These are phyloP conservation scores for Apamea crenata DNA, from an alignment of 2,888 invertebrate species.

Conservation along the genomic window DNA sequence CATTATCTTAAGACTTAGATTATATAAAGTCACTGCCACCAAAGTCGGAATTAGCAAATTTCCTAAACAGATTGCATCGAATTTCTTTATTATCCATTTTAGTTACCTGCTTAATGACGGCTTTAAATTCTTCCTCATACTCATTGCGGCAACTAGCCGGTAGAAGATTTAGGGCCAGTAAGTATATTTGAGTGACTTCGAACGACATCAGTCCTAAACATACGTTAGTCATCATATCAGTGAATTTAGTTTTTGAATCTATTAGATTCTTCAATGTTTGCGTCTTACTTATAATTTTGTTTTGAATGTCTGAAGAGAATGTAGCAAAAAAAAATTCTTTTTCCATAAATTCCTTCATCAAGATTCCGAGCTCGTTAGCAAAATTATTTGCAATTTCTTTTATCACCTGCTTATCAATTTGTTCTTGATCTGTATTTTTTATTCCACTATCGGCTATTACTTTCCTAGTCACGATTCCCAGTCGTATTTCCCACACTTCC, in stretches of 20 bases:
- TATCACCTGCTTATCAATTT: not conserved
- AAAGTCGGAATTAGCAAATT: conserved; percentile 61
- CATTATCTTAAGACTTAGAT: not conserved
- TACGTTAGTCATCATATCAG: conserved; percentile 30
- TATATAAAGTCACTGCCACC: conserved; percentile 38
- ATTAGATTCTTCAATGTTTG: conserved; percentile 4
- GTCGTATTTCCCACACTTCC: conserved; percentile 68
- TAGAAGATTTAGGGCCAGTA: conserved; percentile 68
- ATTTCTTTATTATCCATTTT: conserved; percentile 66
- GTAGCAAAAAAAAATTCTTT: conserved; percentile 49
- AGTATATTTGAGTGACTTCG: conserved; percentile 61
- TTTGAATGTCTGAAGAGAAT: conserved; percentile 24
- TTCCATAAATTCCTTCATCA: conserved; percentile 64
- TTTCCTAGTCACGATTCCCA: conserved; percentile 64
- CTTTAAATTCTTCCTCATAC: conserved; percentile 47
- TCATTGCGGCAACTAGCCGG: conserved; percentile 41
- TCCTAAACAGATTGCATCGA: conserved; percentile 63
- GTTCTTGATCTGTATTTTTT: conserved; percentile 15
- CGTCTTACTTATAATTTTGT: conserved; percentile 23
- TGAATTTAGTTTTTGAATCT: not conserved
- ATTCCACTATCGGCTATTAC: conserved; percentile 38
- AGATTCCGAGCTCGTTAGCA: conserved; percentile 63
- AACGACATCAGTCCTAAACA: conserved; percentile 49
- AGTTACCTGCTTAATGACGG: conserved; percentile 63
- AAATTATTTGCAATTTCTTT: conserved; percentile 56